Base-by-base conservation (phyloP, 2,113 vertebrate genomes). In the Pachypanchax playfairii region DNA sequence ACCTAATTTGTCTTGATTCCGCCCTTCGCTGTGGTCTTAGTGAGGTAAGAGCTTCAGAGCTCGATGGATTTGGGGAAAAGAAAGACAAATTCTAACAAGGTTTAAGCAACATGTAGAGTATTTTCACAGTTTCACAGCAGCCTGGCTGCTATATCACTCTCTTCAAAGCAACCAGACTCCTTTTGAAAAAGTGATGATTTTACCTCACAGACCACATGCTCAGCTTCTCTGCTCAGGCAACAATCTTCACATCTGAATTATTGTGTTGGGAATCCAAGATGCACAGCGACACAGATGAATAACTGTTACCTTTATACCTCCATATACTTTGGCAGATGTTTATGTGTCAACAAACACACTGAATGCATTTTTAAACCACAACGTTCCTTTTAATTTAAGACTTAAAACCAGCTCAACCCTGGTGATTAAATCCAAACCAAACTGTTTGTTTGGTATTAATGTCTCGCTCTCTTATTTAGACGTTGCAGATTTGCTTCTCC, bases 111-210 rank as follows among this genome's bases (percentile, higher is more conserved):
- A 50, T 50, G 29, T 51, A 51, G 48, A 51, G 18, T 31, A 33
- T 33, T 31, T 51, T 51, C 48, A 51, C 48, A 51, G 48, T 51
- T 51, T 51, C 48, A 33, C 28, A 33, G 48, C 17, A 31, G 18
- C 11, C n/a, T 7, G 5, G 54, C 25, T 42, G 24, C 28, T 42
- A 42, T 18, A 29, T 26, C n/a, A 17, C 36, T 18, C 22, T 41
- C 24, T 42, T 56, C 53, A 56, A 56, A 42, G 24, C 38, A 39
- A 42, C 24, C 21, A 26, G 38, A 42, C 25, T 29, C 38, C 24
- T 28, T 56, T 28, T 24, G 20, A 29, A 29, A 20, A 18, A 54
- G 36, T 25, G 21, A 25, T 39, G 24, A 54, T 54, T 54, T 54
- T 54, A 54, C 22, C 35, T 54, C 9, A n/a, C 52, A 54, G 29